Percentiles rank a stretch among this genome's conserved stretches.
Evolutionary conservation across 2,797 vertebrate species (phyloP).

Genomic region (Carduelis carduelis): DNA sequence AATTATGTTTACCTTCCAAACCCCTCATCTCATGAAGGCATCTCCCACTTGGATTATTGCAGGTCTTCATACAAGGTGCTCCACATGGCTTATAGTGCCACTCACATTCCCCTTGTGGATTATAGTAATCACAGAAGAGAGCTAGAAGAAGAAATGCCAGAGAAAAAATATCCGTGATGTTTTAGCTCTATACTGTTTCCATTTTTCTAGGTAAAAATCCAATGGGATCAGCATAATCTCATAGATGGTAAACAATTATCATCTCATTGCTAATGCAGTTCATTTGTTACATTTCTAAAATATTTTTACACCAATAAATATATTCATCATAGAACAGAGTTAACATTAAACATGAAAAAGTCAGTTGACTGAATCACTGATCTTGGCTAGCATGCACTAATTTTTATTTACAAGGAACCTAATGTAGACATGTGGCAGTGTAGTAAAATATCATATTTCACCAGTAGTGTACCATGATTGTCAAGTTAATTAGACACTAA

Average conservation of each 20-base stretch:
- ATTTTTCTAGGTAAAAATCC: neutral
- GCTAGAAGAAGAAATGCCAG: conserved; percentile 72
- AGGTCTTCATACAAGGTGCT: conserved; percentile 83
- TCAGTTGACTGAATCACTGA: neutral
- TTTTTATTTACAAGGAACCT: neutral
- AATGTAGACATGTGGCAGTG: neutral
- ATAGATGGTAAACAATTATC: neutral
- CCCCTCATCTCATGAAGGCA: conserved; percentile 80
- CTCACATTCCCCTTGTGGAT: conserved; percentile 71
- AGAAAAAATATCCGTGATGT: neutral
- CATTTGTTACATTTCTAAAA: neutral
- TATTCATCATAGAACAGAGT: neutral
- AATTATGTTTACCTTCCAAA: conserved; percentile 84
- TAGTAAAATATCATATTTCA: neutral
- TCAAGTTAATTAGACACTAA: neutral
- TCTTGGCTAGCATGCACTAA: neutral
- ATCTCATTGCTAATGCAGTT: neutral
- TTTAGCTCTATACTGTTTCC: neutral
- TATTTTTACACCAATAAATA: neutral
- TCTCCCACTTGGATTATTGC: conserved; percentile 83
- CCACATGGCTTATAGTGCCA: conserved; percentile 80
- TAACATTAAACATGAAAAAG: neutral
- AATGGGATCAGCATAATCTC: neutral
- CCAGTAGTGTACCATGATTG: neutral
- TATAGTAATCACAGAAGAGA: conserved; percentile 89